Evolutionary conservation across 2,797 vertebrate genomes (phyloP).

Genomic region (Potorous gilbertii): DNA sequence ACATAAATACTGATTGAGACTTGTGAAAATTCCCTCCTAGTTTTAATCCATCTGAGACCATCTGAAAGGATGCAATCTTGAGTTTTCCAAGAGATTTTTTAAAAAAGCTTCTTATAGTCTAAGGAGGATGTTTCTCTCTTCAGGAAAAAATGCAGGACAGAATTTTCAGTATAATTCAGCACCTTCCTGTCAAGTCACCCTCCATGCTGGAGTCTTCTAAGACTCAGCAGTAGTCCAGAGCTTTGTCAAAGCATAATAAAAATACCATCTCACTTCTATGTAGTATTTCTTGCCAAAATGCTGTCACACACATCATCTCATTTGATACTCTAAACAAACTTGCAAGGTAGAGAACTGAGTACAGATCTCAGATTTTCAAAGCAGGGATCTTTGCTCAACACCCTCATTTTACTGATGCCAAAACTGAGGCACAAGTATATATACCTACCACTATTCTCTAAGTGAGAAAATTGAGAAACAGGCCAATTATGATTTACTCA

Average conservation of each 20-base stretch:
- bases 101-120: conserved; percentile 20
- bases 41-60: background rate
- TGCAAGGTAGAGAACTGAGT: background rate
- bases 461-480: background rate
- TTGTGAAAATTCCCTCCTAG: background rate
- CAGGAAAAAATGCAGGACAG: background rate
- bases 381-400: background rate
- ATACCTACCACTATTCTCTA: background rate
- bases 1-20: conserved; percentile 24
- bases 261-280: background rate
- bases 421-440: background rate
- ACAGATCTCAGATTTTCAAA: background rate
- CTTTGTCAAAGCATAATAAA: conserved; percentile 22
- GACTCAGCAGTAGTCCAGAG: background rate
- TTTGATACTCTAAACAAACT: conserved; percentile 27
- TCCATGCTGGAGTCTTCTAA: conserved; percentile 14
- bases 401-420: background rate
- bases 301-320: background rate
- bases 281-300: conserved; percentile 34
- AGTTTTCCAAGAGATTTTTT: background rate
- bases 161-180: conserved; percentile 53
- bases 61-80: conserved; percentile 4
- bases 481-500: background rate
- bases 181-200: background rate
- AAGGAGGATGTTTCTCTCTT: background rate